Conservation (phyloP, 1,140 invertebrate genomes). For the Polypedilum pembai region DNA sequence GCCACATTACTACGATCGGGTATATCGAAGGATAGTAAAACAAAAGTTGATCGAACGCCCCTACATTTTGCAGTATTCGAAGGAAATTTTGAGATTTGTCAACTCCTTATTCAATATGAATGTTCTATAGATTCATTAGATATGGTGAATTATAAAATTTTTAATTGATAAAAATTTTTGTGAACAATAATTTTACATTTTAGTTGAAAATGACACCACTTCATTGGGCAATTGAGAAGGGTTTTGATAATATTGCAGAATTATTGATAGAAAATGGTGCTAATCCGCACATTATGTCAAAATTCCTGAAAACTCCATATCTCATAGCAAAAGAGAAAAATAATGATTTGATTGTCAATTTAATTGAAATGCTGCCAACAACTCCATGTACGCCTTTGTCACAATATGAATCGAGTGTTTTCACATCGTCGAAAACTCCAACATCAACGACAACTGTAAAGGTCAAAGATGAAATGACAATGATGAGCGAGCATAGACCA, state of each 20-base stretch:
- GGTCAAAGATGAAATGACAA: conserved; percentile 36
- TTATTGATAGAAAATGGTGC: conserved; percentile 66
- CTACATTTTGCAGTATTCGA: conserved; percentile 81
- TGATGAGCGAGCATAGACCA: background rate
- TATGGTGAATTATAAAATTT: too few species aligned
- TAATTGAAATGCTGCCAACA: conserved; percentile 52
- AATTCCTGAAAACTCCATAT: conserved; percentile 78
- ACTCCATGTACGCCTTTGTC: conserved; percentile 34
- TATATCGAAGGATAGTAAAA: conserved; percentile 77
- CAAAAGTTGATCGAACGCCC: conserved; percentile 87
- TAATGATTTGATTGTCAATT: conserved; percentile 44
- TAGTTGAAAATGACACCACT: conserved; percentile 87
- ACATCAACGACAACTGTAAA: conserved; percentile 40
- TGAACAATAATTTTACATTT: conserved; percentile 30
- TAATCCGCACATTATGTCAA: conserved; percentile 58
- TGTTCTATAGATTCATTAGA: conserved; percentile 73
- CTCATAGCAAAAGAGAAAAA: conserved; percentile 63
- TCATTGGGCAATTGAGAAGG: conserved; percentile 87
- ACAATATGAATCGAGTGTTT: background rate
- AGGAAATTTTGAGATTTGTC: conserved; percentile 70
- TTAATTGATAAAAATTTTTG: background rate
- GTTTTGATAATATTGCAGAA: conserved; percentile 62
- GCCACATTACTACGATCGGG: conserved; percentile 76
- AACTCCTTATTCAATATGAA: conserved; percentile 66
- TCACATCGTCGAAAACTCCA: background rate